These are phyloP conservation scores for Blera fallax DNA, from an alignment of 2,888 invertebrate genomes.

Conservation along the genomic window DNA sequence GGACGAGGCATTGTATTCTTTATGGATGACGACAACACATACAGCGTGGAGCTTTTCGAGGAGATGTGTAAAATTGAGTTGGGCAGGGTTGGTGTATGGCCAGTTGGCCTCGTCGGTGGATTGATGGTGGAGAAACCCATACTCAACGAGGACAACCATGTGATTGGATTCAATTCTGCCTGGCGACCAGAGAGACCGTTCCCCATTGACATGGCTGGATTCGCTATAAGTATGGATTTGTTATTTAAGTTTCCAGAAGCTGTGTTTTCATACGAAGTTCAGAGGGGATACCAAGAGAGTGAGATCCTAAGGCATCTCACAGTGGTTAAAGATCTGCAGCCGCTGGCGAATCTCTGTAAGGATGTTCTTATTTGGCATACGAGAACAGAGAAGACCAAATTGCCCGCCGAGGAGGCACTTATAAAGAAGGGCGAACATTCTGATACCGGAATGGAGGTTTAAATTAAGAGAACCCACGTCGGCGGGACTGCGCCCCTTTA, in stretches of 20 bases:
- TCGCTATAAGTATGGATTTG: slow-evolving; percentile 91
- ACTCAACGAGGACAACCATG: slow-evolving; percentile 85
- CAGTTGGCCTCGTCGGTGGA: slow-evolving; percentile 97
- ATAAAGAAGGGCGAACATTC: slow-evolving; percentile 83
- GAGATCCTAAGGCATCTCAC: slow-evolving; percentile 90
- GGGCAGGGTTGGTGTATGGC: slow-evolving; percentile 92
- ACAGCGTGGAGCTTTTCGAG: slow-evolving; percentile 92
- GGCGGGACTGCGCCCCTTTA: slow-evolving; percentile 1
- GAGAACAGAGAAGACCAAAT: slow-evolving; percentile 93
- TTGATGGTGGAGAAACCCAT: slow-evolving; percentile 95
- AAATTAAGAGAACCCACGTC: slow-evolving; percentile 11
- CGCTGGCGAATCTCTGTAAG: slow-evolving; percentile 93
- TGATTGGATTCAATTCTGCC: slow-evolving; percentile 85
- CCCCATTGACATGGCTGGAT: slow-evolving; percentile 99
- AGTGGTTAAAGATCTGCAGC: slow-evolving; percentile 90
- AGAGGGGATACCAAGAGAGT: slow-evolving; percentile 94
- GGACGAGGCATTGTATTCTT: slow-evolving; percentile 89
- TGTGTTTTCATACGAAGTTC: slow-evolving; percentile 91
- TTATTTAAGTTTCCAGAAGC: slow-evolving; percentile 88
- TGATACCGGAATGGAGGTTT: slow-evolving; percentile 85
- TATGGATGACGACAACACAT: slow-evolving; percentile 98
- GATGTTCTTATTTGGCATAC: slow-evolving; percentile 99
- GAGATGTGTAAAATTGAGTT: slow-evolving; percentile 92
- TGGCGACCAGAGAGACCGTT: slow-evolving; percentile 96
- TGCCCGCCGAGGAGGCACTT: slow-evolving; percentile 86